Evolutionary conservation across 2,113 vertebrate species (phyloP).

Genomic region (Pheucticus melanocephalus): DNA sequence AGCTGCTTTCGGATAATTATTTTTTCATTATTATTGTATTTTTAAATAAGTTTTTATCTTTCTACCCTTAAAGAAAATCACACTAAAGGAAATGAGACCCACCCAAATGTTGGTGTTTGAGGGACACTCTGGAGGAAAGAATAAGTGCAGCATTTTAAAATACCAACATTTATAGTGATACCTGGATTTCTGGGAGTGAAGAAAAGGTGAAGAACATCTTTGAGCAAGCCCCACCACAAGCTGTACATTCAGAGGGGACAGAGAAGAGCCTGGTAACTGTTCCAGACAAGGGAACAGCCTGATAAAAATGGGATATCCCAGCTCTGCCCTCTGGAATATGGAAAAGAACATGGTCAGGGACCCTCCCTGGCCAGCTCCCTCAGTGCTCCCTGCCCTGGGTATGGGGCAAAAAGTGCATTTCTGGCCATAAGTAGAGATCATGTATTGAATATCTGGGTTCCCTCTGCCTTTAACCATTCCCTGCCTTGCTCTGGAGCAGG

Average conservation of each 20-base stretch:
- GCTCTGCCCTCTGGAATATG: background rate
- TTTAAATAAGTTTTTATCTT: fast-evolving
- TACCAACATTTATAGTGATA: fast-evolving
- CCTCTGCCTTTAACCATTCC: background rate
- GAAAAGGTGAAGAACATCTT: background rate
- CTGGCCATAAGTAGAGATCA: fast-evolving
- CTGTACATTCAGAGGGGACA: background rate
- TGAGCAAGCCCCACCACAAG: background rate
- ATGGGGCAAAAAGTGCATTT: fast-evolving
- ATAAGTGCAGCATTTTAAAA: background rate
- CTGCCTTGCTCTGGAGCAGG: background rate
- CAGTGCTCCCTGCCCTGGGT: fast-evolving
- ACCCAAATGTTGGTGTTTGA: background rate
- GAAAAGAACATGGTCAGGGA: fast-evolving
- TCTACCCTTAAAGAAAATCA: background rate
- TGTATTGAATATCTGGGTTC: fast-evolving
- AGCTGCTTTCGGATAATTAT: background rate
- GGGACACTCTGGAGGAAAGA: background rate
- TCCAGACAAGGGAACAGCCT: too few species aligned
- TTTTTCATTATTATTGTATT: background rate
- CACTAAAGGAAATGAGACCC: background rate
- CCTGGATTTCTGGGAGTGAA: background rate
- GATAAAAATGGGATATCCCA: fast-evolving
- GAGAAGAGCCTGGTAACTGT: too few species aligned
- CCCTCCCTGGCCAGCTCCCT: background rate